Base-by-base conservation (phyloP, 2,888 invertebrate species). In the Hirtodrosophila confusa region DNA sequence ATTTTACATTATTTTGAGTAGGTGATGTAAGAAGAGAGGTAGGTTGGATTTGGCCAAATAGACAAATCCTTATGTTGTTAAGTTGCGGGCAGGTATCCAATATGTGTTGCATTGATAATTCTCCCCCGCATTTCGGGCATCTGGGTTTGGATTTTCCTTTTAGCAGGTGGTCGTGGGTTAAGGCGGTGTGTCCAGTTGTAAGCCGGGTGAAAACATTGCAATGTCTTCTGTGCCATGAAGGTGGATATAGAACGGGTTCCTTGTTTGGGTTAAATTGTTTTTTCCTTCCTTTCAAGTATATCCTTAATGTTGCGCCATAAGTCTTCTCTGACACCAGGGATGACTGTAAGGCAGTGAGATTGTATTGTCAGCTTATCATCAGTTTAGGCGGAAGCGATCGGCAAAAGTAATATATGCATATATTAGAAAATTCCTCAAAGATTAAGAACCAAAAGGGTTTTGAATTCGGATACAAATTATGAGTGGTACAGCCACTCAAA, bases 41-140 rank as follows among this genome's bases (percentile, higher is more conserved):
- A 31, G 48, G 24, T 37, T 48, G 37, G 36, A n/a, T 37, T 24
- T 37, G 36, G 24, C 48, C 35, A 37, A 48, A 48, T 36, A 24
- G 7, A 23, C 11, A 24, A 11, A 35, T 48, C 24, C 48, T 48
- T 24, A 35, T 12, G 12, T 48, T 10, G 8, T 24, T 3, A 7
- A 48, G 35, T 17, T 48, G 35, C 17, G 48, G 23, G 24, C 36
- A 48, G 11, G 35, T 48, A 48, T 48, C 48, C 36, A 48, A 47
- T 33, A 47, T 9, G 47, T 47, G 47, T 47, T 35, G 10, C 9
- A 23, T 47, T 47, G 47, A 47, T n/a, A 48, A 24, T 24, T 27
- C n/a, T 37, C 24, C 37, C 8, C 36, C 37, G 37, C 48, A 48
- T 48, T 48, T 24, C 6, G 36, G 48, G 36, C 48, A 48, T 17